These are phyloP conservation scores for Merodon equestris DNA, from an alignment of 2,888 invertebrate species.

Conservation along the genomic window DNA sequence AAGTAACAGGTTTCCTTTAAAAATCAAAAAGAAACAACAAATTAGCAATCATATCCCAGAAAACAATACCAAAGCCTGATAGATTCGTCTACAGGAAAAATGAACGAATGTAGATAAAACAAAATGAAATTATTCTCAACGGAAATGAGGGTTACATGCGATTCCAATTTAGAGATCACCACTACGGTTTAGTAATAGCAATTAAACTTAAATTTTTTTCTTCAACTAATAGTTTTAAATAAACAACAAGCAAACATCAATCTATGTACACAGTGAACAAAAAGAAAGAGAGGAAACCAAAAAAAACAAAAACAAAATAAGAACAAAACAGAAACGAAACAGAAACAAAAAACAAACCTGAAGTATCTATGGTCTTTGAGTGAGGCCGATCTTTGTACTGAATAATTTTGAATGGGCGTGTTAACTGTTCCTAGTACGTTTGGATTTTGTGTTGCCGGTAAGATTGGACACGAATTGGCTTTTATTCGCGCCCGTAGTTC, in stretches of 20 bases:
- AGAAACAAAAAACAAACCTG: conserved; percentile 78
- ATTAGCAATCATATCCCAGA: background rate
- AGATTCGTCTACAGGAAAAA: conserved; percentile 39
- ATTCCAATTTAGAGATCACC: conserved; percentile 17
- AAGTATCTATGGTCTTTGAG: conserved; percentile 80
- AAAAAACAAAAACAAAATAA: conserved; percentile 63
- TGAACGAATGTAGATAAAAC: too few species aligned
- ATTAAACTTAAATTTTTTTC: conserved; percentile 9
- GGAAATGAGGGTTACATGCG: conserved; percentile 44
- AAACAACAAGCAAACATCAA: conserved; percentile 47
- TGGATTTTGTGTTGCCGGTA: conserved; percentile 82
- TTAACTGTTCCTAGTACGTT: conserved; percentile 75
- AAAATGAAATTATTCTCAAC: conserved; percentile 11
- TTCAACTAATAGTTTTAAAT: background rate
- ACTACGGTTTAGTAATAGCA: conserved; percentile 48
- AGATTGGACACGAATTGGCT: conserved; percentile 89
- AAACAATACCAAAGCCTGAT: conserved; percentile 9
- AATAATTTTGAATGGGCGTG: conserved; percentile 80
- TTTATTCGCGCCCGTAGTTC: conserved; percentile 93
- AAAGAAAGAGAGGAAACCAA: conserved; percentile 38
- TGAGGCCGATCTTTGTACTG: conserved; percentile 82
- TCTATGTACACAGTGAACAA: conserved; percentile 45
- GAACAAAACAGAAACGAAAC: conserved; percentile 30
- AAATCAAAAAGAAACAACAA: conserved; percentile 6
- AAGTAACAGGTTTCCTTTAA: conserved; percentile 74